A percentile compares a stretch with the other conserved stretches of the same genome.
Evolutionary conservation across 1,140 invertebrate genomes (phyloP).

Genomic region (Hestina assimilis): DNA sequence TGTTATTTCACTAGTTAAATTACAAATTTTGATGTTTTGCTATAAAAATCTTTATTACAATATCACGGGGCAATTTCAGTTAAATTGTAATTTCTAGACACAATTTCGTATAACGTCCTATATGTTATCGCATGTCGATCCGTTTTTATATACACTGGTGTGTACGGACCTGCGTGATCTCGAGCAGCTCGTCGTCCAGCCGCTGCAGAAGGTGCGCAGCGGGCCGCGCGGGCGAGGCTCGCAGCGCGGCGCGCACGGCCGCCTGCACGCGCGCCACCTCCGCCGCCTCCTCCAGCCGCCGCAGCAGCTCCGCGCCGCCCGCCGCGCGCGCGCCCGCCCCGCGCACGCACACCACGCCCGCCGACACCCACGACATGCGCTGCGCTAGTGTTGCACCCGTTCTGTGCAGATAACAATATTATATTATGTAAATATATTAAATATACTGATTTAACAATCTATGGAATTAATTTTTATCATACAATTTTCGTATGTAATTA

Average conservation of each 20-base stretch:
- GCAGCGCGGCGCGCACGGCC: constrained; percentile 81
- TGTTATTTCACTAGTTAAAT: no score
- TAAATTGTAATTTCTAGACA: no score
- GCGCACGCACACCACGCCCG: constrained; percentile 96
- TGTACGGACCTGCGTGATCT: constrained; percentile 81
- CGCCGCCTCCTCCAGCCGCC: constrained; percentile 96
- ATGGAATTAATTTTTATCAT: no score
- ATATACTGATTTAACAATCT: no score
- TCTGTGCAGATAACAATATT: constrained; percentile 58
- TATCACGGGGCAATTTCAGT: no score
- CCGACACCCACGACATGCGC: constrained; percentile 93
- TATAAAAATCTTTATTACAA: no score
- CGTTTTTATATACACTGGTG: no score
- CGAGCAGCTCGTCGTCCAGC: constrained; percentile 82
- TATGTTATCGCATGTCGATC: neutral
- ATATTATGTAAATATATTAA: neutral
- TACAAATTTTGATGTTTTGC: no score
- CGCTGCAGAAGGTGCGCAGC: constrained; percentile 71
- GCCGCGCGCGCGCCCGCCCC: constrained; percentile 89
- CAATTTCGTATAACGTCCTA: no score
- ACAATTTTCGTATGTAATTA: no score
- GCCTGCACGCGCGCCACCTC: constrained; percentile 92
- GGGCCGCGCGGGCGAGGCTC: constrained; percentile 76
- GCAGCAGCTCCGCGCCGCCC: constrained; percentile 90
- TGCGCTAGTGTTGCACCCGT: constrained; percentile 82